phyloP scores from a whole-genome alignment of 2,113 vertebrate genomes.

The Zingel zingel region DNA sequence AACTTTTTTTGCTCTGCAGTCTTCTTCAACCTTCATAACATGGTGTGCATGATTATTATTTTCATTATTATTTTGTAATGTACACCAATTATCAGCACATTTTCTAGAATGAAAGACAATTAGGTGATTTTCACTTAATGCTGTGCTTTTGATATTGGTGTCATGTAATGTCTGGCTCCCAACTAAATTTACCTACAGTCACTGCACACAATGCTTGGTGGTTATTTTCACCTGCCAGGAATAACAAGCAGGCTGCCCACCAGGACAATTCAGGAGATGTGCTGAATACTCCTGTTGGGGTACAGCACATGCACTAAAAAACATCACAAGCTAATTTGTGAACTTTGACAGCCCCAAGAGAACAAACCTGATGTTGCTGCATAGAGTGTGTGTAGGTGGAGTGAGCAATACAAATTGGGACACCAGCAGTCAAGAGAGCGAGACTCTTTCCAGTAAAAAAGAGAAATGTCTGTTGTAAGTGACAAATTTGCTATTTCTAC shows the following conservation, averaged over 20 bases:
- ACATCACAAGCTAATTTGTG: constrained; percentile 30
- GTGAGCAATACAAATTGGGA: constrained; percentile 26
- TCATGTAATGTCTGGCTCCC: background rate
- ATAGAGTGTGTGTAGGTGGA: background rate
- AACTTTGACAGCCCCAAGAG: constrained; percentile 20
- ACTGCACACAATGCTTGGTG: background rate
- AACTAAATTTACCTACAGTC: background rate
- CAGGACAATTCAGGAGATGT: background rate
- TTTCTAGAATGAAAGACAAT: background rate
- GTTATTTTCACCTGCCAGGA: background rate
- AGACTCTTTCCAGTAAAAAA: constrained; percentile 1
- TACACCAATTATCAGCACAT: background rate
- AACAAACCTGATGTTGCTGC: constrained; percentile 22
- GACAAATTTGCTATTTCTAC: constrained; percentile 1
- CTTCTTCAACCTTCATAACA: constrained; percentile 24
- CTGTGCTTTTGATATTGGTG: constrained; percentile 12
- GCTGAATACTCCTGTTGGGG: background rate
- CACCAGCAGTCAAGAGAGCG: constrained; percentile 9
- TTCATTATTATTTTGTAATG: background rate
- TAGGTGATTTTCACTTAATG: background rate
- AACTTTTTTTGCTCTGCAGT: background rate
- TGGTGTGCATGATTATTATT: background rate
- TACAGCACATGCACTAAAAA: constrained; percentile 21
- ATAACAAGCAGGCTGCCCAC: constrained; percentile 24
- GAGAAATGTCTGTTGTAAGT: background rate